Percentiles rank a stretch among this genome's conserved stretches.
Evolutionary conservation across 1,140 invertebrate genomes (phyloP).

Genomic region (Zaprionus camerounensis): DNA sequence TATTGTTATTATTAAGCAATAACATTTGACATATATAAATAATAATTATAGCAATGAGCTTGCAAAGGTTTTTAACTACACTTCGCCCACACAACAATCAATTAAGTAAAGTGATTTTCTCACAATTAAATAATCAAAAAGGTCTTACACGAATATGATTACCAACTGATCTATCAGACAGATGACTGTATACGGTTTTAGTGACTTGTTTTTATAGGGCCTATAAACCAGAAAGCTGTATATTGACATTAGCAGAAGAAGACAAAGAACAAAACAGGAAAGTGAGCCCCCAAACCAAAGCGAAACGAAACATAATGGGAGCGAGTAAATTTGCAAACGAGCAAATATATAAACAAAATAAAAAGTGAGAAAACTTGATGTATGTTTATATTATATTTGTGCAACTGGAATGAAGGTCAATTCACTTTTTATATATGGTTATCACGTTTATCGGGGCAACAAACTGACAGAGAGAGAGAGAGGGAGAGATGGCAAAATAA

Average conservation of each 20-base stretch:
- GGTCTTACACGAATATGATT: conserved; percentile 8
- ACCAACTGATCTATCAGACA: neutral
- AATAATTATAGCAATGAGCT: neutral
- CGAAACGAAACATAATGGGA: conserved; percentile 16
- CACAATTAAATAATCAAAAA: conserved; percentile 5
- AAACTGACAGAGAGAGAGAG: neutral
- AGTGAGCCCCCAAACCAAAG: conserved; percentile 12
- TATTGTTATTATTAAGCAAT: neutral
- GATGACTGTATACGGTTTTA: neutral
- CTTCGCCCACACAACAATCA: conserved; percentile 32
- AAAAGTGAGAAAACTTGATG: conserved; percentile 16
- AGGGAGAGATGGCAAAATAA: neutral
- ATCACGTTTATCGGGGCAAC: conserved; percentile 60
- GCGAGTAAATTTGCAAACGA: conserved; percentile 13
- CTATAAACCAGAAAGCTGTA: conserved; percentile 16
- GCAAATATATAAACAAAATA: conserved; percentile 25
- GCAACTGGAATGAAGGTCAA: conserved; percentile 45
- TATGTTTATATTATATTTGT: conserved; percentile 37
- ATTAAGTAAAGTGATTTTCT: conserved; percentile 47
- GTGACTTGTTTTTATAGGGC: neutral
- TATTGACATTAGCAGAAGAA: conserved; percentile 20
- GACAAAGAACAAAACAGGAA: conserved; percentile 4
- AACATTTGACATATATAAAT: conserved; percentile 4
- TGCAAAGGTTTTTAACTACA: neutral
- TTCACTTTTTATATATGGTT: conserved; percentile 40